A percentile compares a stretch with the other conserved stretches of the same genome.
phyloP scores from a whole-genome alignment of 2,113 vertebrate species.

The Ameiurus melas region DNA sequence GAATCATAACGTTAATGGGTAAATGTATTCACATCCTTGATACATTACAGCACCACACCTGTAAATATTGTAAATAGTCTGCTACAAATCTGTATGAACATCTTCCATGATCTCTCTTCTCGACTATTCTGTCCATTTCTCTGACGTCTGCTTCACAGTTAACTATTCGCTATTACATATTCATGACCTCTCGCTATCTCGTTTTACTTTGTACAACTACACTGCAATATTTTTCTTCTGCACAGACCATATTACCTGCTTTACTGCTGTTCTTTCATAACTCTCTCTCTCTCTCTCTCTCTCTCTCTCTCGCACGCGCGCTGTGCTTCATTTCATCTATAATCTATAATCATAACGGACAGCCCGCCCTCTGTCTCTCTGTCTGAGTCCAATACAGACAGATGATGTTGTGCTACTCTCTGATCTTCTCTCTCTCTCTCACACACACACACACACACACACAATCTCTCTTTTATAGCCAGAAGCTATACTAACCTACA shows the following conservation, averaged over 20 bases:
- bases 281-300: not conserved
- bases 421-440: not conserved
- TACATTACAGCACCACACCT: not conserved
- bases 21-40: not conserved
- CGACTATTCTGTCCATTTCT: not conserved
- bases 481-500: not conserved
- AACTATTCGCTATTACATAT: not conserved
- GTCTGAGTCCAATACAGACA: not conserved
- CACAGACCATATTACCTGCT: not conserved
- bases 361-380: not conserved
- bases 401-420: not conserved
- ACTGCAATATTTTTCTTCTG: not conserved
- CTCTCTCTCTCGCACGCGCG: not conserved
- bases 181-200: not conserved
- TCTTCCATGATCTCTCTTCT: not conserved
- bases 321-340: not conserved
- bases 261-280: not conserved
- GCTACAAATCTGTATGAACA: not conserved
- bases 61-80: not conserved
- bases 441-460: no score
- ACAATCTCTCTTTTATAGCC: not conserved
- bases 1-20: not conserved
- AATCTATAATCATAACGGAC: not conserved
- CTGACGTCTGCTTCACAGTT: not conserved
- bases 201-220: not conserved